Evolutionary conservation across 2,797 vertebrate genomes (phyloP).

Genomic region (Clarias fuscus): DNA sequence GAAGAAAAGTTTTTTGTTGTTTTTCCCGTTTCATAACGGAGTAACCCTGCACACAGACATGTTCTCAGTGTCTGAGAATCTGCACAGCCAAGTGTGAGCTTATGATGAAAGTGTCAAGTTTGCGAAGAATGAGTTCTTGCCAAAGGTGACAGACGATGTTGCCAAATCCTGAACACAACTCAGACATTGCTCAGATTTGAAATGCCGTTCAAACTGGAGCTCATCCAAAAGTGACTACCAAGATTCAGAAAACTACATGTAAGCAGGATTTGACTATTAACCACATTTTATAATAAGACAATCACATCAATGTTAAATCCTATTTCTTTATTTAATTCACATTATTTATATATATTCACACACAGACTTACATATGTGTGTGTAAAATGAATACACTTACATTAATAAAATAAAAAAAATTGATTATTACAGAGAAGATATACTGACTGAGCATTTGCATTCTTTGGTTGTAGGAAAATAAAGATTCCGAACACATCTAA

Average conservation of each 20-base stretch:
- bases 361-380: conserved; percentile 9
- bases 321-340: conserved; percentile 44
- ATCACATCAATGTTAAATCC: not conserved
- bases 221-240: conserved; percentile 14
- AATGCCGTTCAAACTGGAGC: conserved; percentile 42
- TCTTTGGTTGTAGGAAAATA: conserved; percentile 45
- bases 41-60: not conserved
- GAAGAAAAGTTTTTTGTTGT: not conserved
- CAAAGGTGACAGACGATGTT: not conserved
- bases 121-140: not conserved
- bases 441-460: conserved; percentile 8
- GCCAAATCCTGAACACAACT: not conserved
- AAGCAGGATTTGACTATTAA: not conserved
- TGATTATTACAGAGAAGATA: conserved; percentile 39
- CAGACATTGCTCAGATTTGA: not conserved
- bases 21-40: not conserved
- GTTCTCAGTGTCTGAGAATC: not conserved
- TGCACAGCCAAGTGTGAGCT: not conserved
- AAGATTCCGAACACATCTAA: conserved; percentile 24
- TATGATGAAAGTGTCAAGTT: not conserved
- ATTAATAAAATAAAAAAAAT: conserved; percentile 13
- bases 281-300: not conserved
- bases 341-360: conserved; percentile 32
- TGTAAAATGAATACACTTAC: conserved; percentile 29
- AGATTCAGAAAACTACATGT: not conserved